Percentiles rank a stretch among this genome's conserved stretches.
phyloP scores from a whole-genome alignment of 2,888 invertebrate genomes.

The Creontiades dilutus region DNA sequence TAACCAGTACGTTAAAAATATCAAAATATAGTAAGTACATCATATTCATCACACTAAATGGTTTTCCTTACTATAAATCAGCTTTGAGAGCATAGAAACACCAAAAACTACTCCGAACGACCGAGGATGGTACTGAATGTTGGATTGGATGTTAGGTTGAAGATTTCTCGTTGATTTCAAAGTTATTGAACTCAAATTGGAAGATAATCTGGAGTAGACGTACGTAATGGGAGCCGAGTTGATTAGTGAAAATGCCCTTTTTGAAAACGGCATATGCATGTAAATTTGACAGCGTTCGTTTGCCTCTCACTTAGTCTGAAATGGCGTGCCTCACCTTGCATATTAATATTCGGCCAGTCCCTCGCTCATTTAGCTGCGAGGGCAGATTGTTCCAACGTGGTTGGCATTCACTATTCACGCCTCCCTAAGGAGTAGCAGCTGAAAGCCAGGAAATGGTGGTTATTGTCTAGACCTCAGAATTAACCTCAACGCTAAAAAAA shows the following conservation, averaged over 20 bases:
- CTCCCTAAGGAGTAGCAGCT: not conserved
- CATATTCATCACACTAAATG: no score
- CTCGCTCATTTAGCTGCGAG: constrained; percentile 57
- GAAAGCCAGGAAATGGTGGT: not conserved
- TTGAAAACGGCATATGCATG: constrained; percentile 54
- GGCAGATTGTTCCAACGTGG: constrained; percentile 65
- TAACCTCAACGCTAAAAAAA: not conserved
- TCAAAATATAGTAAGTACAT: no score
- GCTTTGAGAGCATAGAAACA: no score
- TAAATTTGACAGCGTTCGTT: constrained; percentile 56
- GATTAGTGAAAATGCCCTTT: constrained; percentile 52
- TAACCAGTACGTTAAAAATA: no score
- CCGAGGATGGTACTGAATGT: not conserved
- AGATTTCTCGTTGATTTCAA: not conserved
- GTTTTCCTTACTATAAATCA: no score
- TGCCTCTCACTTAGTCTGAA: constrained; percentile 52
- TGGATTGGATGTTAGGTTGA: not conserved
- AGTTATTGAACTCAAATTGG: no score
- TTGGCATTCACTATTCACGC: constrained; percentile 56
- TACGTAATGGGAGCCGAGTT: constrained; percentile 44
- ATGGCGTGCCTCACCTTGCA: constrained; percentile 56
- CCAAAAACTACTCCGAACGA: no score
- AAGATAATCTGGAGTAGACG: not conserved
- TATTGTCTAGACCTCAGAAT: not conserved
- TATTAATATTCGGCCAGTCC: constrained; percentile 48